Evolutionary conservation across 2,888 invertebrate genomes (phyloP).

Genomic region (Imbricaverruca yamaguchii): DNA sequence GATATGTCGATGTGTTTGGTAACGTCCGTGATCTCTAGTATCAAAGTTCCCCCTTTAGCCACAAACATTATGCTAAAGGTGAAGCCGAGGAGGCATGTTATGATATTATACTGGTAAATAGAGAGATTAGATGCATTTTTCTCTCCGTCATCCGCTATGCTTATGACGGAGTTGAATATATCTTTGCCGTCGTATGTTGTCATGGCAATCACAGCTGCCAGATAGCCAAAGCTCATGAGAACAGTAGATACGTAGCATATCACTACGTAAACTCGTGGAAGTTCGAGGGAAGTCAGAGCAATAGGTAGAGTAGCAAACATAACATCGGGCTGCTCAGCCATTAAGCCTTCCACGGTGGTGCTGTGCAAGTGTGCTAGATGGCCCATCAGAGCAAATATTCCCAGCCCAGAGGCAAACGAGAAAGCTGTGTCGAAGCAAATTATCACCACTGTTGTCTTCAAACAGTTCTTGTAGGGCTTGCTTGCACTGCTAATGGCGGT

Average conservation of each 20-base stretch:
- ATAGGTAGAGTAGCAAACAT: not conserved
- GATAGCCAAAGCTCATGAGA: not conserved
- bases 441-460: not conserved
- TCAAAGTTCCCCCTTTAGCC: not conserved
- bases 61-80: not conserved
- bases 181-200: slow-evolving; percentile 3
- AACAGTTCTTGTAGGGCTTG: not conserved
- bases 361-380: not conserved
- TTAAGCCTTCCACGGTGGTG: not conserved
- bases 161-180: not conserved
- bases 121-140: not conserved
- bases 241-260: not conserved
- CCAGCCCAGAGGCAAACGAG: not conserved
- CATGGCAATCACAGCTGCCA: not conserved
- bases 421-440: not conserved
- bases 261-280: not conserved
- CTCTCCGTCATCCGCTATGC: not conserved
- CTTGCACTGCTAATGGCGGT: not conserved
- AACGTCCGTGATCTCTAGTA: not conserved
- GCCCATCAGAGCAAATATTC: not conserved
- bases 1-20: not conserved
- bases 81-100: not conserved
- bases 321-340: not conserved
- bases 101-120: slow-evolving; percentile 4
- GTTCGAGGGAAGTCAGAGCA: not conserved